Evolutionary conservation across 2,797 vertebrate species (phyloP), one percentile per base, ranked within the genome.

Genomic region (Erethizon dorsatum): DNA sequence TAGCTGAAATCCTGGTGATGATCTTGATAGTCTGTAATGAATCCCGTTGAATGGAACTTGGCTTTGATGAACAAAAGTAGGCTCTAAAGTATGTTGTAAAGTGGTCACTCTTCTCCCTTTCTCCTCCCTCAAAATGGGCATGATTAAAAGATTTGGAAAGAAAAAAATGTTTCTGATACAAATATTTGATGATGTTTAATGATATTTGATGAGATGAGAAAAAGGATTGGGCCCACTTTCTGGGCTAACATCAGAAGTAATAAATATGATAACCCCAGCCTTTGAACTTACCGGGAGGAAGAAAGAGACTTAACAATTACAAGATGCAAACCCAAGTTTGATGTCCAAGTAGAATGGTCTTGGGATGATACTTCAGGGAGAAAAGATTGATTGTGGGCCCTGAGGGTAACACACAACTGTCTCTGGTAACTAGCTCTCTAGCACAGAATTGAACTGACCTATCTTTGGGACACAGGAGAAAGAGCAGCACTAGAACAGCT

Each of bases 121-220:
- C 56, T 90, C 22, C 33, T 78, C 45, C n/a, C 22, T 47, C 12
- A 57, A 79, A 47, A 78, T 12, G 65, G 26, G 63, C 61, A 80
- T 57, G 59, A 87, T 94, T 78, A 96, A 94, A 88, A 97, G 73
- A 90, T 90, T 22, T 85, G 54, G 78, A 92, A 90, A 85, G 87
- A 85, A 93, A 79, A 6, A n/a, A 95, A 71, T 88, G 37, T 61
- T 88, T 89, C 65, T 75, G 78, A 92, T 52, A 59, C 45, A 95
- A 96, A 93, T 75, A 83, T 69, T 77, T 83, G 83, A 93, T 91
- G 73, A 71, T 90, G 7, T 90, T 73, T 93, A 93, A 52, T 88
- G 82, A 88, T 37, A 77, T 84, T 83, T 78, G 47, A 94, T 91
- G 83, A 93, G 12, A 84, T 61, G 37, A 73, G 63, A 33, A 88